Conservation (phyloP, 2,113 vertebrate species). For the Falco punctatus region DNA sequence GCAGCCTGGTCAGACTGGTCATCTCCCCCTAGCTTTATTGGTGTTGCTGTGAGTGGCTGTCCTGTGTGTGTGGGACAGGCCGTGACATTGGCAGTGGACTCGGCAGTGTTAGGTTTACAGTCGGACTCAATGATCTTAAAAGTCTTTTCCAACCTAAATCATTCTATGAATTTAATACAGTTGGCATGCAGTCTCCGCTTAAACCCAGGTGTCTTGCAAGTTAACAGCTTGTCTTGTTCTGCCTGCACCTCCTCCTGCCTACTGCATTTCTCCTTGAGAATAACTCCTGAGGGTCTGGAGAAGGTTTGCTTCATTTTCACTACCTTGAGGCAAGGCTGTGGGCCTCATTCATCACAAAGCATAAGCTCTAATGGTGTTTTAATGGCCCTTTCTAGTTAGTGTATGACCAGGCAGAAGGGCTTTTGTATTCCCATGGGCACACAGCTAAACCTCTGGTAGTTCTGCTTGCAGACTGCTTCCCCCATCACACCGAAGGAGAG, state of each 20-base stretch:
- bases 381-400: background rate
- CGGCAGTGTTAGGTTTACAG: background rate
- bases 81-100: background rate
- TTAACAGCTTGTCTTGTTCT: background rate
- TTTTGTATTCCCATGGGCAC: background rate
- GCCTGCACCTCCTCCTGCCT: background rate
- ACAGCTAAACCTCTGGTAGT: background rate
- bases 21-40: background rate
- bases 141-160: background rate
- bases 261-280: background rate
- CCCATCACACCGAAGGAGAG: background rate
- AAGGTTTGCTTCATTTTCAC: constrained; percentile 4
- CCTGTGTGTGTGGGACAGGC: background rate
- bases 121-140: background rate
- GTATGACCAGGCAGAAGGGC: background rate
- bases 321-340: background rate
- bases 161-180: background rate
- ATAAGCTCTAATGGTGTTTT: constrained; percentile 2
- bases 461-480: background rate
- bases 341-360: background rate
- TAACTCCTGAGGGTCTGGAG: background rate
- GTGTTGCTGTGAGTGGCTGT: background rate
- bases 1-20: background rate
- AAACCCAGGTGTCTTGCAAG: background rate
- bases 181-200: background rate